These are phyloP conservation scores for Pyrocephalus nanus DNA, from an alignment of 2,797 vertebrate genomes.

Conservation along the genomic window DNA sequence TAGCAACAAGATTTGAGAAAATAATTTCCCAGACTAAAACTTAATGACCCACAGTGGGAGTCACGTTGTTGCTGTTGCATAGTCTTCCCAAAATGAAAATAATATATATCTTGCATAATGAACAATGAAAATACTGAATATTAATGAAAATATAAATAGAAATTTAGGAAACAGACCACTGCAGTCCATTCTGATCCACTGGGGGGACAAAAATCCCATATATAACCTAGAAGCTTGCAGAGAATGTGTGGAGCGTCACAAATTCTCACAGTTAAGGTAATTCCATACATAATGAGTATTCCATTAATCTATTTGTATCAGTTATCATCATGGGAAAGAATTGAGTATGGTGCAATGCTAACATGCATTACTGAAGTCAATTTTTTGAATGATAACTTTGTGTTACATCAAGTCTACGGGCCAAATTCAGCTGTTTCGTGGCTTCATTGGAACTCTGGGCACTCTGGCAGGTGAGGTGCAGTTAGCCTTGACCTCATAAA, in stretches of 20 bases:
- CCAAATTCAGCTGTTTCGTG: not conserved
- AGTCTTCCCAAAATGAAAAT: conserved; percentile 15
- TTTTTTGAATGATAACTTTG: not conserved
- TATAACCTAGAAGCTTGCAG: not conserved
- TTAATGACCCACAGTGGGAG: conserved; percentile 51
- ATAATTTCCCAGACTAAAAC: conserved; percentile 5
- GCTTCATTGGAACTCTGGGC: not conserved
- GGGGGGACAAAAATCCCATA: not conserved
- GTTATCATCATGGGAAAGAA: not conserved
- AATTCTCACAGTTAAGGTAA: not conserved
- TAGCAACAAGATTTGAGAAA: not conserved
- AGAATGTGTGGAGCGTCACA: not conserved
- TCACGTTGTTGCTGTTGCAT: not conserved
- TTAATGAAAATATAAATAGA: conserved; percentile 24
- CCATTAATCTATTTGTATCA: not conserved
- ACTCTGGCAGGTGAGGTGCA: not conserved
- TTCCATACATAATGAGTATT: not conserved
- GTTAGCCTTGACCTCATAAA: not conserved
- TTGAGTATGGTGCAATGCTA: not conserved
- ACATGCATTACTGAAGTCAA: not conserved
- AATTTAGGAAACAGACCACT: not conserved
- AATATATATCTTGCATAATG: not conserved
- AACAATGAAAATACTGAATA: conserved; percentile 32
- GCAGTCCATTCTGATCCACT: not conserved
- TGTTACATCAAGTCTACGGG: not conserved